A percentile compares a stretch with the other conserved stretches of the same genome.
These are phyloP conservation scores for Therioaphis trifolii DNA, from an alignment of 2,888 invertebrate genomes.

Conservation along the genomic window DNA sequence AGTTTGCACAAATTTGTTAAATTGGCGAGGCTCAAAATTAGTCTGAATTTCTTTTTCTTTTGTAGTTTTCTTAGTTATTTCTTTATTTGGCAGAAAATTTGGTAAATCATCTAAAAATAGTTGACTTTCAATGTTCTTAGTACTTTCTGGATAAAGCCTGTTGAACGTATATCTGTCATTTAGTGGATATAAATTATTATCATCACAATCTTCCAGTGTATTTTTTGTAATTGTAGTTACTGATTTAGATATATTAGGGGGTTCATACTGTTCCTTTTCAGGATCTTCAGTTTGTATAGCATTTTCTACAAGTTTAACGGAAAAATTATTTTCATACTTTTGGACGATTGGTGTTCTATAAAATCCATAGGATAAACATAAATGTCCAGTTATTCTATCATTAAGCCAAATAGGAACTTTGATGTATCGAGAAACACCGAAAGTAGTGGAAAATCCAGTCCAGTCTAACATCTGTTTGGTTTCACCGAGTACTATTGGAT, in stretches of 20 bases:
- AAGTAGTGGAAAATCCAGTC: slow-evolving; percentile 44
- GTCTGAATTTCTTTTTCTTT: slow-evolving; percentile 52
- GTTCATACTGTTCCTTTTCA: slow-evolving; percentile 1
- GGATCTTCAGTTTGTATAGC: neutral
- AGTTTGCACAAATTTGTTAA: slow-evolving; percentile 44
- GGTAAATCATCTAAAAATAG: neutral
- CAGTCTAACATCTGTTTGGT: slow-evolving; percentile 61
- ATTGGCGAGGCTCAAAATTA: neutral
- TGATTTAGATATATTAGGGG: neutral
- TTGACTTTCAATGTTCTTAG: neutral
- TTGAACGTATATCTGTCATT: neutral
- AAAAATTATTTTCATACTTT: slow-evolving; percentile 24
- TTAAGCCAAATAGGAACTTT: slow-evolving; percentile 54
- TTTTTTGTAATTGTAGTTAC: neutral
- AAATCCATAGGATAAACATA: slow-evolving; percentile 57
- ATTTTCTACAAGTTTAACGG: slow-evolving; percentile 5
- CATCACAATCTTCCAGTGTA: neutral
- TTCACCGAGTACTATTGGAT: slow-evolving; percentile 49
- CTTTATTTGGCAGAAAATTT: no score
- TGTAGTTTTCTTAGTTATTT: neutral
- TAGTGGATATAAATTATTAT: neutral
- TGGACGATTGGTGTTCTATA: slow-evolving; percentile 12
- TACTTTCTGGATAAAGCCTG: neutral
- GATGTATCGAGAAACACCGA: neutral
- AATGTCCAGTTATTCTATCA: slow-evolving; percentile 48